Percentiles rank a stretch among this genome's conserved stretches.
These are phyloP conservation scores for Coryphaenoides rupestris DNA, from an alignment of 2,113 vertebrate genomes.

Conservation along the genomic window DNA sequence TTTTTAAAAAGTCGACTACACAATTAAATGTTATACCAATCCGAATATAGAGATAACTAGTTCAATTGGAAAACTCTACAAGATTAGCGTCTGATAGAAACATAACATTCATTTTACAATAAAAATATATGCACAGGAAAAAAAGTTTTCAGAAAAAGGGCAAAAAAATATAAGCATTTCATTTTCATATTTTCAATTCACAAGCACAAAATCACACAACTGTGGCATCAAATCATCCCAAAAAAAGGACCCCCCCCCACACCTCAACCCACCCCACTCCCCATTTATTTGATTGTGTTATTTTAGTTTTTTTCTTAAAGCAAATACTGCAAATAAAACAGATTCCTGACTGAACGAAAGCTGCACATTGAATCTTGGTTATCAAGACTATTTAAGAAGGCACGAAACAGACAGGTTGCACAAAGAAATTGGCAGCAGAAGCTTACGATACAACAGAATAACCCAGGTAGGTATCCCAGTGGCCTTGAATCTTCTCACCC, in stretches of 20 bases:
- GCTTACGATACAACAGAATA: constrained; percentile 72
- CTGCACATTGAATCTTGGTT: constrained; percentile 73
- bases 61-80: constrained; percentile 63
- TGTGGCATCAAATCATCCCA: constrained; percentile 64
- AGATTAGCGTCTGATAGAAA: constrained; percentile 78
- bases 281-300: constrained; percentile 46
- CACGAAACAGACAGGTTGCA: constrained; percentile 76
- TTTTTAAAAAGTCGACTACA: constrained; percentile 60
- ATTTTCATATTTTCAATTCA: constrained; percentile 63
- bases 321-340: constrained; percentile 66
- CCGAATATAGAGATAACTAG: constrained; percentile 59
- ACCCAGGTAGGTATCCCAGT: constrained; percentile 49
- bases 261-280: constrained; percentile 7
- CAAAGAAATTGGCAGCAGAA: constrained; percentile 72
- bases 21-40: constrained; percentile 67
- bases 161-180: constrained; percentile 52
- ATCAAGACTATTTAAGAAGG: constrained; percentile 75
- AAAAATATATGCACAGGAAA: constrained; percentile 56
- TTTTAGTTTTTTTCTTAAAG: constrained; percentile 57
- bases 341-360: constrained; percentile 70
- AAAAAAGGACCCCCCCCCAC: constrained; percentile 37
- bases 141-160: constrained; percentile 35
- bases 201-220: constrained; percentile 68
- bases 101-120: constrained; percentile 76
- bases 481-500: constrained; percentile 41